These are phyloP conservation scores for Cygnus olor DNA, from an alignment of 2,797 vertebrate species.

Conservation along the genomic window DNA sequence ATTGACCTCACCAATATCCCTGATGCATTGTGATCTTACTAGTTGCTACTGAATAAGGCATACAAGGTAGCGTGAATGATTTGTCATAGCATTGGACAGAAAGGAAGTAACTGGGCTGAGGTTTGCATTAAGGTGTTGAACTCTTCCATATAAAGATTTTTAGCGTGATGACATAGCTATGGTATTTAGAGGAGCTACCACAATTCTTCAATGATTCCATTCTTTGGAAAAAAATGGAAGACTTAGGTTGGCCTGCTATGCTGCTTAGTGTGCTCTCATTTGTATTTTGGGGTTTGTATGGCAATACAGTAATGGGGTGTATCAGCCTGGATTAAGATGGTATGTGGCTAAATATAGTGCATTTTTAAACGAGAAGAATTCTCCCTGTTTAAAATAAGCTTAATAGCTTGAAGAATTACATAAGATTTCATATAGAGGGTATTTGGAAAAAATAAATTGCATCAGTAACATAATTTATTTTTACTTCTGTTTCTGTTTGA, in stretches of 20 bases:
- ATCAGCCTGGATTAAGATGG: background rate
- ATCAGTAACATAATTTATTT: background rate
- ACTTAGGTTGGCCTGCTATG: background rate
- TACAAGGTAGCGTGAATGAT: background rate
- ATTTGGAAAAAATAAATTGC: background rate
- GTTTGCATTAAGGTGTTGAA: background rate
- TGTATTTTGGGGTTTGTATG: background rate
- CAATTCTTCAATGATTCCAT: background rate
- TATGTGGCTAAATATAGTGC: background rate
- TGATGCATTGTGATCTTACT: background rate
- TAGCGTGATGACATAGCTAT: background rate
- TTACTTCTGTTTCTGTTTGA: background rate
- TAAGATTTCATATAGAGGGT: background rate
- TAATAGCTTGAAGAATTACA: background rate
- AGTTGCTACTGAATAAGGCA: background rate
- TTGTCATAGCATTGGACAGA: background rate
- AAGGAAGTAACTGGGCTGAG: background rate
- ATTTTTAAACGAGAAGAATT: background rate
- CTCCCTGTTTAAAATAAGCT: background rate
- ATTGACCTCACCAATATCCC: background rate
- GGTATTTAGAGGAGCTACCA: background rate
- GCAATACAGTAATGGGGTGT: background rate
- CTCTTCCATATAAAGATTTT: background rate
- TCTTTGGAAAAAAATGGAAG: background rate
- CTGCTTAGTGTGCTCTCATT: background rate